phyloP scores from a whole-genome alignment of 2,113 vertebrate species.

The Peromyscus leucopus region DNA sequence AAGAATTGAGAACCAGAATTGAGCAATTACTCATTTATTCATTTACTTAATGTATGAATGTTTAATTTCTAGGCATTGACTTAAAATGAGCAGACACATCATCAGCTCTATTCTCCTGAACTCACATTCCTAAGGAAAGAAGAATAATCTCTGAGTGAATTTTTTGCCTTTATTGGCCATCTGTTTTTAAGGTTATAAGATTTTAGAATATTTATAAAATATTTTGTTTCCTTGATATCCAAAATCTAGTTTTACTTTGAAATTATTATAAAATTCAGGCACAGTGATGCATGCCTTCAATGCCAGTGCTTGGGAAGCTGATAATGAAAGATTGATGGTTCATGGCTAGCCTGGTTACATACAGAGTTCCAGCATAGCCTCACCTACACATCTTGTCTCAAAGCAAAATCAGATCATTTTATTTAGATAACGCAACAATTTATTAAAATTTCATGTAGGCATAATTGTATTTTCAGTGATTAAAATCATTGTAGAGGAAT shows the following conservation, averaged over 20 bases:
- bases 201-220: constrained; percentile 23
- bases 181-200: not conserved
- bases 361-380: not conserved
- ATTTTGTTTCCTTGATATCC: not conserved
- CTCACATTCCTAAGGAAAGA: not conserved
- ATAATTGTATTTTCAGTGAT: not conserved
- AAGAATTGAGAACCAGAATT: not conserved
- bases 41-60: not conserved
- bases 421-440: not conserved
- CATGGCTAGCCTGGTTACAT: not conserved
- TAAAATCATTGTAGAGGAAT: not conserved
- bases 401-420: not conserved
- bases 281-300: not conserved
- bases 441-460: not conserved
- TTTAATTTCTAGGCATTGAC: not conserved
- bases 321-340: not conserved
- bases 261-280: not conserved
- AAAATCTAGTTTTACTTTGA: not conserved
- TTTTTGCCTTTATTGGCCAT: not conserved
- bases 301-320: not conserved
- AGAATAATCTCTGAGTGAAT: not conserved
- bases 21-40: not conserved
- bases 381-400: not conserved
- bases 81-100: not conserved
- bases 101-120: not conserved